These are phyloP conservation scores for Montipora foliosa DNA, from an alignment of 64 coral and sea anemone genomes.

Conservation along the genomic window DNA sequence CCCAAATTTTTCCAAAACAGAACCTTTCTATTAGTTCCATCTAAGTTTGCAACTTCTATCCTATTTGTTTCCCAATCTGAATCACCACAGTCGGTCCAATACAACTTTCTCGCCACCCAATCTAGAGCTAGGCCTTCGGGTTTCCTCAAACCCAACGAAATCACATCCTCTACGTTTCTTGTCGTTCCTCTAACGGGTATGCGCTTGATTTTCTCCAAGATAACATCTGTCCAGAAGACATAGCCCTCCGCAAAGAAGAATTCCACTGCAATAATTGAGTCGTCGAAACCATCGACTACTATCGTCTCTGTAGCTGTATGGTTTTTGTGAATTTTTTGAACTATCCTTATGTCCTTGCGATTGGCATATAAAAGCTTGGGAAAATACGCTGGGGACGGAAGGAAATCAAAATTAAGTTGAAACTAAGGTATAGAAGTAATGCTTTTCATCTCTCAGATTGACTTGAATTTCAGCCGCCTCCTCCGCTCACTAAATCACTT, in stretches of 20 bases:
- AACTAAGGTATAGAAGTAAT: constrained; percentile 7
- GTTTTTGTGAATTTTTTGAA: constrained; percentile 43
- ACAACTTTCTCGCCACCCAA: too few species aligned
- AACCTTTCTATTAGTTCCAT: too few species aligned
- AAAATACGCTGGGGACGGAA: constrained; percentile 67
- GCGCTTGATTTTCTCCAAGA: constrained; percentile 82
- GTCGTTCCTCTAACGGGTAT: constrained; percentile 47
- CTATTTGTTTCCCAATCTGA: too few species aligned
- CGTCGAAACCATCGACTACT: constrained; percentile 64
- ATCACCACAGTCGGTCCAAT: too few species aligned
- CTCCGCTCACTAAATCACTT: too few species aligned
- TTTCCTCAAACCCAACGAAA: constrained; percentile 10
- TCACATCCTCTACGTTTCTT: constrained; percentile 66
- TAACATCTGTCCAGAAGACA: constrained; percentile 92
- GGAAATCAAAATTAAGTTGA: not conserved
- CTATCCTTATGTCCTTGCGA: constrained; percentile 83
- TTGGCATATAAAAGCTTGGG: constrained; percentile 82
- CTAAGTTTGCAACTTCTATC: too few species aligned
- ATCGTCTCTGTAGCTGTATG: constrained; percentile 59
- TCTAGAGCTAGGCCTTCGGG: too few species aligned
- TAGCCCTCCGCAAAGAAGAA: constrained; percentile 58
- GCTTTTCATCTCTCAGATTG: constrained; percentile 2
- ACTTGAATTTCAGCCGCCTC: too few species aligned
- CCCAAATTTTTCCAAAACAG: too few species aligned
- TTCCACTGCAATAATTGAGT: constrained; percentile 82